Evolutionary conservation across 2,113 vertebrate species (phyloP), one percentile per base, ranked within the genome.

Genomic region (Prochilodus magdalenae): DNA sequence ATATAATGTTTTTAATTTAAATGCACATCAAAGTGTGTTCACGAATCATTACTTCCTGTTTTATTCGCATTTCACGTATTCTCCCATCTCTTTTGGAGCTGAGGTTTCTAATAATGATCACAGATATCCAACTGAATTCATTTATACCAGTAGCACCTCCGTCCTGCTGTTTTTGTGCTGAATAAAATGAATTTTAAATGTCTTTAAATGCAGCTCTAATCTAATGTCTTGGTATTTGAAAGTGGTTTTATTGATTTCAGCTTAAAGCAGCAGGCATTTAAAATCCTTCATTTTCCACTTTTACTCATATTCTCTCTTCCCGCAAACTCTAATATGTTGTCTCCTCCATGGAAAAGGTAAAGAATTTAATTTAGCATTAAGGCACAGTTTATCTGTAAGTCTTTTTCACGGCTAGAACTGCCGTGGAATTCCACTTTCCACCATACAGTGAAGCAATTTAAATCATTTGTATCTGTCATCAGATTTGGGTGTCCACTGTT

Each of bases 121-220:
- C 18, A 65, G 59, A 66, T 77, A 66, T 27, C 15, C 60, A 66
- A 53, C 51, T 77, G 49, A 66, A 51, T 79, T 79, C 30, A 79
- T 79, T 79, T 71, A 59, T 69, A 70, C 30, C 7, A 66, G 63
- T n/a, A 40, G 65, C 65, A 67, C 65, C 65, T 67, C 33, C 47
- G 30, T 60, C 71, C 33, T 57, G 69, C 24, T 71, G 67, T 47
- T 71, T 79, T 60, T 60, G 66, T 16, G 13, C 27, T 59, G 53
- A 71, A 79, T 71, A 47, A 71, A 70, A 71, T 71, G 67, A 20
- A 59, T 71, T 79, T 72, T 36, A 72, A 47, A 24, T 47, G 65
- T 16, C 69, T 72, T 85, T 79, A 88, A 88, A 85, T 81, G 75
- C 62, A 81, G 86, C 72, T 89, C 62, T 83, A 89, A 33, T 63